phyloP scores from a whole-genome alignment of 35 echinoderm and acorn worm species.

The Diadema setosum region DNA sequence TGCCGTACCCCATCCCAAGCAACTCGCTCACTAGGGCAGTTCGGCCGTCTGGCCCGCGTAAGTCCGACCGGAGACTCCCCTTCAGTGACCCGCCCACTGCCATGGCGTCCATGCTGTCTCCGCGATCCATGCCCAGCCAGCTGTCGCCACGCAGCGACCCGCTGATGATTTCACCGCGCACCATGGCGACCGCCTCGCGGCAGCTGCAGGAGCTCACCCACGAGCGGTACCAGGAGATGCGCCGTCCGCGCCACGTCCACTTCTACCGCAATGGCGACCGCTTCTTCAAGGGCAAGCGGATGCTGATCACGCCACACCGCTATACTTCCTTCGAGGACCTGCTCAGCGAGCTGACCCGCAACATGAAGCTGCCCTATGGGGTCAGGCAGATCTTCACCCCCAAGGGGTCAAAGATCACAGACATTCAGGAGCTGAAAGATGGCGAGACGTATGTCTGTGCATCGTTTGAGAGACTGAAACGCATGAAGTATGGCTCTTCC shows the following conservation, averaged over 20 bases:
- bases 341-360: slow-evolving; percentile 80
- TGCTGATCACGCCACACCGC: slow-evolving; percentile 78
- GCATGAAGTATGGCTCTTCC: slow-evolving; percentile 65
- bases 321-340: slow-evolving; percentile 74
- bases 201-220: slow-evolving; percentile 20
- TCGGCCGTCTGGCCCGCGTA: background rate
- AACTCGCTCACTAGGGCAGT: background rate
- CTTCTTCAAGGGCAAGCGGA: slow-evolving; percentile 85
- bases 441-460: slow-evolving; percentile 89
- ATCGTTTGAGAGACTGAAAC: slow-evolving; percentile 93
- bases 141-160: background rate
- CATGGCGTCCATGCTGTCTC: background rate
- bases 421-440: slow-evolving; percentile 83
- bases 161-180: background rate
- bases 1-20: background rate
- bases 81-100: background rate
- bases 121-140: background rate
- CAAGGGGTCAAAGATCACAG: slow-evolving; percentile 10
- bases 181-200: background rate
- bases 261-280: slow-evolving; percentile 95
- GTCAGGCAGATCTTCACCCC: slow-evolving; percentile 86
- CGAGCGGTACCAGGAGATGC: slow-evolving; percentile 19
- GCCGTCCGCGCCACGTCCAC: slow-evolving; percentile 49
- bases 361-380: slow-evolving; percentile 89
- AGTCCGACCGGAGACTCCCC: background rate